phyloP scores from a whole-genome alignment of 2,888 invertebrate species.

The Calameuta pallipes region DNA sequence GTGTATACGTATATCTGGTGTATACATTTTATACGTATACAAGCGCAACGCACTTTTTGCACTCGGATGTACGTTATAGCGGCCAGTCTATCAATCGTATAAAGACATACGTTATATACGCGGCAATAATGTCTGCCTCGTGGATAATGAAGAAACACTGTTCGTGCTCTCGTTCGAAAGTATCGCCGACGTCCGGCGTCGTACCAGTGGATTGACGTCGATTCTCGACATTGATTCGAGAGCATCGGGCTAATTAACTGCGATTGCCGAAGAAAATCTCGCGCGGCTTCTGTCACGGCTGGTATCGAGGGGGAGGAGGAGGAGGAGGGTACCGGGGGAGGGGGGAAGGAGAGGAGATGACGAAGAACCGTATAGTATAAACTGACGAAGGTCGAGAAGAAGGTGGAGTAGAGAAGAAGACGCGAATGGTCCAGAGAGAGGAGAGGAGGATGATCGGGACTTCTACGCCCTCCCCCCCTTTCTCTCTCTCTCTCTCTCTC shows the following conservation, averaged over 20 bases:
- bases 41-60: background rate
- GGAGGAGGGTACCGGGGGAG: constrained; percentile 25
- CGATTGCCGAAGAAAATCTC: background rate
- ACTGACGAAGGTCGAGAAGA: constrained; percentile 28
- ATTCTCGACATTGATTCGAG: background rate
- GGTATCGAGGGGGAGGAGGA: background rate
- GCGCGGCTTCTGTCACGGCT: background rate
- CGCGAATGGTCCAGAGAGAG: background rate
- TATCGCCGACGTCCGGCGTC: background rate
- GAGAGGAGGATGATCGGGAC: constrained; percentile 23
- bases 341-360: constrained; percentile 21
- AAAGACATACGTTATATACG: background rate
- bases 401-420: constrained; percentile 18
- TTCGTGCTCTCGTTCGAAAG: background rate
- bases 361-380: constrained; percentile 28
- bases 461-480: background rate
- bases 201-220: background rate
- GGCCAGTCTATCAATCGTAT: background rate
- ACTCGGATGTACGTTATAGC: background rate
- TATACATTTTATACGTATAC: background rate
- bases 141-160: background rate
- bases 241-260: background rate
- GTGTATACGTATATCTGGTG: background rate
- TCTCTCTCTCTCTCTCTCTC: background rate
- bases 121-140: background rate